Base-by-base conservation (phyloP, 2,113 vertebrate genomes). In the Pipa parva region DNA sequence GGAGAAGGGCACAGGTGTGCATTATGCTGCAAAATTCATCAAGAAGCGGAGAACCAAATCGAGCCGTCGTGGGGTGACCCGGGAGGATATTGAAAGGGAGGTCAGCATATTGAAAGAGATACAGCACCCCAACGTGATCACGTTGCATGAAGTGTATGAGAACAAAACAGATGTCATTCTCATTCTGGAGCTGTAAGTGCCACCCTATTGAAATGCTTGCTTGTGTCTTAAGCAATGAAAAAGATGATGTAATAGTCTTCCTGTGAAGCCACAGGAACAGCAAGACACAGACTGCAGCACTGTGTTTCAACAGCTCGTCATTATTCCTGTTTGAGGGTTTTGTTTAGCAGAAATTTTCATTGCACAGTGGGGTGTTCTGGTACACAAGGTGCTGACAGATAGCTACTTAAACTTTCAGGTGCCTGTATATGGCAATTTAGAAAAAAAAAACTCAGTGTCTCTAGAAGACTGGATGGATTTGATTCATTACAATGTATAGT, bases 111-210 rank as follows among this genome's bases (percentile, higher is more conserved):
- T 99, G 21, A 96, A 93, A 78, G 92, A 97, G 82, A 95, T 98
- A 71, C 90, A 87, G 72, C 97, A 98, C 76, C 92, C 95, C 3
- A 99, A 99, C 49, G 85, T 98, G 81, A 98, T 99, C 78, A 92
- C 89, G 0, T 87, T 99, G 65, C 90, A 96, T 11, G 89, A 99
- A 57, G 97, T 99, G 58, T 99, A 92, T 4, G 97, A 99, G 73
- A 99, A 82, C 88, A 97, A 98, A 90, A 90, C 86, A 0, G 95
- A 99, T 20, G 95, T 99, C 81, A 95, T 97, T 78, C 92, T 98
- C 66, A 96, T 99, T 80, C 87, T 98, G 70, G 97, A 99, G 79
- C 95, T 99, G 96, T 99, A 86, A 98, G 95, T 95, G 59, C 25
- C 5, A 25, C 65, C 37, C 15, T 3, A 27, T 9, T 29, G 22